Conservation (phyloP, 2,888 invertebrate species). For the Athrips mouffetella region DNA sequence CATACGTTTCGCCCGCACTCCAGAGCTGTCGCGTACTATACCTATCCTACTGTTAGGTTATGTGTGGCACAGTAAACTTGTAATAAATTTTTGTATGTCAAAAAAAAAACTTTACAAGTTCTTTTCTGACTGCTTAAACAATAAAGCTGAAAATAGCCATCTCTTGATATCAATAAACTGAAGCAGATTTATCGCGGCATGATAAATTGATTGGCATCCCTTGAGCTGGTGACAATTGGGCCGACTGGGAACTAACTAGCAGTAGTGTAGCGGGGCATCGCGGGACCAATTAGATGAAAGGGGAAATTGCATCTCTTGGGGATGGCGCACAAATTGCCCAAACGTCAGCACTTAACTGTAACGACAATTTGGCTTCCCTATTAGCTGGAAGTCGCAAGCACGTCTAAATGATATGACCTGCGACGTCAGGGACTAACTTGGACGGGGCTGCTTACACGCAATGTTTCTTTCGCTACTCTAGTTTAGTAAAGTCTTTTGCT, state of each 20-base stretch:
- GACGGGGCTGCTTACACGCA: no score
- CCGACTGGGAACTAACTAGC: conserved; percentile 43
- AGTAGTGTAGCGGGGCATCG: conserved; percentile 35
- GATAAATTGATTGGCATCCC: conserved; percentile 5
- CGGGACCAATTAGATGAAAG: conserved; percentile 63
- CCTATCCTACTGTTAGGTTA: no score
- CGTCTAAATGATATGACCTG: conserved; percentile 4
- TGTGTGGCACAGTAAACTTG: no score
- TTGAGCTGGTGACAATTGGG: conserved; percentile 31
- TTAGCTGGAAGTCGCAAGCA: conserved; percentile 24
- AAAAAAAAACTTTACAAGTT: no score
- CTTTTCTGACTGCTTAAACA: no score
- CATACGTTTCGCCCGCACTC: no score
- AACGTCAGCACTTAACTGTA: conserved; percentile 56
- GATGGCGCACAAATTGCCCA: conserved; percentile 64
- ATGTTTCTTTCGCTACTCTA: no score
- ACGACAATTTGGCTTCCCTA: conserved; percentile 54
- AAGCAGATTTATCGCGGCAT: background rate
- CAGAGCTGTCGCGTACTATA: no score
- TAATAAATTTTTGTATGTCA: no score
- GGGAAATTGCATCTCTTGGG: conserved; percentile 71
- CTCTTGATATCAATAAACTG: background rate
- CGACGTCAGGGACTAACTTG: background rate
- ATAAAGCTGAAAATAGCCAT: no score
- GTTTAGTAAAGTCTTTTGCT: no score